Conservation (phyloP, 64 coral and sea anemone species). For the Montipora foliosa region DNA sequence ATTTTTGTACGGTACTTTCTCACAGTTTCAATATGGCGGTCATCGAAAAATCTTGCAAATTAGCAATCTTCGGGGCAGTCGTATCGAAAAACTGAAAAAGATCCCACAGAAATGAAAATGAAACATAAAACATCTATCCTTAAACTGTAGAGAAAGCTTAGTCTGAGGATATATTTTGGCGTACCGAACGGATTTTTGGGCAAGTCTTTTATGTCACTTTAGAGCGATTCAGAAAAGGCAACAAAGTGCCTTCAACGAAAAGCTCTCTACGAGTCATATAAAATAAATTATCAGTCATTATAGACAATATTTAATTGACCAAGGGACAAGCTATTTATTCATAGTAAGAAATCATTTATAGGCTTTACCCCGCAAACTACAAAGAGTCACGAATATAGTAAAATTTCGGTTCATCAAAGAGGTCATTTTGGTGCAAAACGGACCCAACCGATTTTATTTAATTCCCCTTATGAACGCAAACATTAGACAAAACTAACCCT, state of each 20-base stretch:
- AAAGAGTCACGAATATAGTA: not conserved
- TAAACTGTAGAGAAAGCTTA: not conserved
- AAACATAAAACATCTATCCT: not conserved
- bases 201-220: not conserved
- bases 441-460: slow-evolving; percentile 48
- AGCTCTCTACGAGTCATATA: not conserved
- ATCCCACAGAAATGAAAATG: slow-evolving; percentile 3
- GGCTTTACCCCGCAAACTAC: not conserved
- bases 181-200: not conserved
- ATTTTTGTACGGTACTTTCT: not conserved
- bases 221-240: not conserved
- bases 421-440: not conserved
- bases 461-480: slow-evolving; percentile 15
- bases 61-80: not conserved
- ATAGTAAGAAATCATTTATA: not conserved
- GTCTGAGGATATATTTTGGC: not conserved
- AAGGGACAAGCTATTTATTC: not conserved
- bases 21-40: slow-evolving; percentile 1
- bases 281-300: not conserved
- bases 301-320: not conserved
- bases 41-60: not conserved
- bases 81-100: not conserved
- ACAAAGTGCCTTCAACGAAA: not conserved
- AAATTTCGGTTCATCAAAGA: not conserved
- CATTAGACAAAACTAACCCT: slow-evolving; percentile 40